A percentile compares a stretch with the other conserved stretches of the same genome.
phyloP scores from a whole-genome alignment of 2,888 invertebrate genomes.

The Eristalinus aeneus region DNA sequence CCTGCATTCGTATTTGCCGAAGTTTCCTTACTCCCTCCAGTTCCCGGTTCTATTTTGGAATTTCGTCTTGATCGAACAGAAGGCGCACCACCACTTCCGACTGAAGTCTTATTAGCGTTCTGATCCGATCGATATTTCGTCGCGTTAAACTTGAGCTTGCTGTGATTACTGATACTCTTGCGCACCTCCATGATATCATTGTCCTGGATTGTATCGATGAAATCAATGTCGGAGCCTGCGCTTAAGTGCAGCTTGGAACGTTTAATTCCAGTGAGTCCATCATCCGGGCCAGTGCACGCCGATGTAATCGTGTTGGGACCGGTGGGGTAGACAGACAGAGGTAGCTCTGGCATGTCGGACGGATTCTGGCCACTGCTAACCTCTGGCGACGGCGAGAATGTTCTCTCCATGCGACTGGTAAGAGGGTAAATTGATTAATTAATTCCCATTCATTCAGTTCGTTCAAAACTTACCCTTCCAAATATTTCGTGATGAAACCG shows the following conservation, averaged over 20 bases:
- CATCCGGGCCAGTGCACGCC: conserved; percentile 91
- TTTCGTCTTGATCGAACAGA: conserved; percentile 78
- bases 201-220: conserved; percentile 84
- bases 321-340: conserved; percentile 82
- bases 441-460: not conserved
- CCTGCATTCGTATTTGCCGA: not conserved
- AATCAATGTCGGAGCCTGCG: conserved; percentile 85
- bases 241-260: conserved; percentile 85
- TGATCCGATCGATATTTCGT: conserved; percentile 73
- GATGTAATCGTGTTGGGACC: conserved; percentile 84
- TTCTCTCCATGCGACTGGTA: conserved; percentile 78
- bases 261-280: conserved; percentile 89
- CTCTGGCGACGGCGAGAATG: conserved; percentile 77
- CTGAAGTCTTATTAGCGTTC: conserved; percentile 73
- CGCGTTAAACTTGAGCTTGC: conserved; percentile 76
- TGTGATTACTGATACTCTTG: conserved; percentile 77
- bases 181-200: conserved; percentile 78
- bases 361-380: conserved; percentile 87
- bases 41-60: conserved; percentile 74
- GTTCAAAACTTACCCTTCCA: conserved; percentile 83
- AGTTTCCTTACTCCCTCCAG: conserved; percentile 6
- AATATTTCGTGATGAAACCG: conserved; percentile 86
- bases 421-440: not conserved
- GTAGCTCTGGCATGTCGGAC: conserved; percentile 86
- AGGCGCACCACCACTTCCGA: conserved; percentile 5